These are phyloP conservation scores for Samia ricini DNA, from an alignment of 1,140 invertebrate species.

Conservation along the genomic window DNA sequence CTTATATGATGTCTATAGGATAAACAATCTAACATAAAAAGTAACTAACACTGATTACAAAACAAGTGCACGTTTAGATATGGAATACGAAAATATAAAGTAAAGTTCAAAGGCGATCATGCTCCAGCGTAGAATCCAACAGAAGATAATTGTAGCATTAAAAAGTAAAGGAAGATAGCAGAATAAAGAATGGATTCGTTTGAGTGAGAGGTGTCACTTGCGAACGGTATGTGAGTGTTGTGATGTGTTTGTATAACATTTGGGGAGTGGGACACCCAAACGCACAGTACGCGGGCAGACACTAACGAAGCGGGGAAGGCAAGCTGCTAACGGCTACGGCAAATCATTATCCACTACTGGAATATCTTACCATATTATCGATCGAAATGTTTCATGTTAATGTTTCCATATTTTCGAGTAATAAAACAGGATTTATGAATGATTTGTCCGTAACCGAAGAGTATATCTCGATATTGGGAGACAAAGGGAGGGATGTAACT, in stretches of 20 bases:
- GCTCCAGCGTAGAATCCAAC: slow-evolving; percentile 30
- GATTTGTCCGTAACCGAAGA: background rate
- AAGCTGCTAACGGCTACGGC: background rate
- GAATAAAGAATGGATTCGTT: background rate
- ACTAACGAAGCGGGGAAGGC: background rate
- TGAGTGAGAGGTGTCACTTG: background rate
- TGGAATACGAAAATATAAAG: slow-evolving; percentile 8
- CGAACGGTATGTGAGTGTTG: background rate
- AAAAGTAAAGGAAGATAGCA: slow-evolving; percentile 13
- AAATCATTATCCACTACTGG: background rate
- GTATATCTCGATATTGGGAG: background rate
- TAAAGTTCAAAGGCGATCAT: slow-evolving; percentile 26
- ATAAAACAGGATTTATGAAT: background rate
- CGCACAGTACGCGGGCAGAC: too few species aligned
- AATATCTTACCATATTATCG: background rate
- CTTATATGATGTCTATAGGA: slow-evolving; percentile 25
- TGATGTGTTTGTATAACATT: background rate
- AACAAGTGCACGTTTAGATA: background rate
- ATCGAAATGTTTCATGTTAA: too few species aligned
- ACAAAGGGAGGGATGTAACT: slow-evolving; percentile 1
- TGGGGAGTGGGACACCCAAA: background rate
- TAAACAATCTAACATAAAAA: slow-evolving; percentile 35
- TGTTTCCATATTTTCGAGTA: too few species aligned
- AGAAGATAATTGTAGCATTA: background rate
- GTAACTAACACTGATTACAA: slow-evolving; percentile 24